These are phyloP conservation scores for Hybos culiciformis DNA, from an alignment of 2,888 invertebrate genomes.

Conservation along the genomic window DNA sequence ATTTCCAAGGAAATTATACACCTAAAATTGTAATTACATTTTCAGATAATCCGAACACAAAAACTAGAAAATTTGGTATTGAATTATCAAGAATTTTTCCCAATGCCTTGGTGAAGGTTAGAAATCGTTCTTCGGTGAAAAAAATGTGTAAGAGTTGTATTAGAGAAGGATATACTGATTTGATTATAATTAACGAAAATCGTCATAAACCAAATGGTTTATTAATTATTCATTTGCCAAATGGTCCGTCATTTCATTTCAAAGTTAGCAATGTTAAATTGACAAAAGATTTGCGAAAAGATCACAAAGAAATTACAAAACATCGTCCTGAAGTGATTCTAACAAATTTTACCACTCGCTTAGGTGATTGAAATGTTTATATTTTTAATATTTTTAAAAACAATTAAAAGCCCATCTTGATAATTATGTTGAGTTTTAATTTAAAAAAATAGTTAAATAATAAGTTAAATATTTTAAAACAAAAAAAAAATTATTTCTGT, in stretches of 20 bases:
- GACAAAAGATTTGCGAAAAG: constrained; percentile 68
- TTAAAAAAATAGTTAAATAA: no score
- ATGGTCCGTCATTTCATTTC: constrained; percentile 95
- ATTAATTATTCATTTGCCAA: constrained; percentile 83
- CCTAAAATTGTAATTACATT: constrained; percentile 96
- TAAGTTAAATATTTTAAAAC: no score
- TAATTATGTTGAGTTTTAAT: no score
- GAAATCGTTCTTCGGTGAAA: constrained; percentile 82
- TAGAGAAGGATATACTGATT: constrained; percentile 68
- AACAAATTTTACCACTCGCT: constrained; percentile 88
- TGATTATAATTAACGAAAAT: constrained; percentile 90
- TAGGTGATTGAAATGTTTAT: no score
- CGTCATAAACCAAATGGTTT: constrained; percentile 84
- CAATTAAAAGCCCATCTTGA: no score
- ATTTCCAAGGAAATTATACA: constrained; percentile 70
- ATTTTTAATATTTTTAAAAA: no score
- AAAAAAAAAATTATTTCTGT: no score
- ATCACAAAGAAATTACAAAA: constrained; percentile 64
- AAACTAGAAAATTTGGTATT: constrained; percentile 82
- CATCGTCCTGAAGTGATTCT: constrained; percentile 92
- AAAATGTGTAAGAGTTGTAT: constrained; percentile 79
- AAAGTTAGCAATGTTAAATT: constrained; percentile 84
- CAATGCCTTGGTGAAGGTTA: constrained; percentile 73
- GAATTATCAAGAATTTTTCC: constrained; percentile 87
- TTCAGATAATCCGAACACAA: constrained; percentile 77